Base-by-base conservation (phyloP, 2,888 invertebrate genomes). In the Clepsis dumicolana region DNA sequence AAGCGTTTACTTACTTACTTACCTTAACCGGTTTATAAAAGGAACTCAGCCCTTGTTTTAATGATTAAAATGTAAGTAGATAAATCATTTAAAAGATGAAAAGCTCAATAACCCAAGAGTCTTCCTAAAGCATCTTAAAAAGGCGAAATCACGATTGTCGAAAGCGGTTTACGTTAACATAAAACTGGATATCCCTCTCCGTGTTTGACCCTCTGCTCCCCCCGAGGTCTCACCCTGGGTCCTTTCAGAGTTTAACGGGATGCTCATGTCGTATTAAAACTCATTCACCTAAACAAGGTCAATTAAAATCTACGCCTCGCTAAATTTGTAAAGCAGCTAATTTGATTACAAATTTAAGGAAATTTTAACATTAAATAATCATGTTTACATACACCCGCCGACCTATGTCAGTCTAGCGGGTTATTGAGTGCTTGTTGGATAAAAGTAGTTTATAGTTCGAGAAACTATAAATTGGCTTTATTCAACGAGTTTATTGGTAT, bases 241-340 rank as follows among this genome's bases (percentile, higher is more conserved):
- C 53, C 41, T 60, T 21, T 54, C 25, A 29, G 14, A n/a, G 1
- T 38, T 54, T 25, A 61, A 61, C 56, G 25, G 53, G 53, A 48
- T 54, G 25, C 61, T 66, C 54, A 54, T 35, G 32, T 61, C 59
- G 60, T 44, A 65, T 61, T 65, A 54, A 65, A 60, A 65, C 53
- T 53, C 41, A 65, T 65, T 59, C 41, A 29, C 24, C 32, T 14
- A 14, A 44, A 57, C 32, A 44, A 32, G 53, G 53, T 12, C 59
- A 29, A 41, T 60, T 59, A 59, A 57, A 65, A 57, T 57, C 14
- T 25, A 52, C 59, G 38, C 5, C 24, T 52, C 48, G 4, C n/a
- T 8, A 35, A 57, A 65, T 65, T 64, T 57, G 18, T 2, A 27
- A 14, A 38, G 16, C 25, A 32, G 62, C 52, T 5, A 24, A 41